Conservation (phyloP, 2,113 vertebrate genomes). For the Hippocampus zosterae region DNA sequence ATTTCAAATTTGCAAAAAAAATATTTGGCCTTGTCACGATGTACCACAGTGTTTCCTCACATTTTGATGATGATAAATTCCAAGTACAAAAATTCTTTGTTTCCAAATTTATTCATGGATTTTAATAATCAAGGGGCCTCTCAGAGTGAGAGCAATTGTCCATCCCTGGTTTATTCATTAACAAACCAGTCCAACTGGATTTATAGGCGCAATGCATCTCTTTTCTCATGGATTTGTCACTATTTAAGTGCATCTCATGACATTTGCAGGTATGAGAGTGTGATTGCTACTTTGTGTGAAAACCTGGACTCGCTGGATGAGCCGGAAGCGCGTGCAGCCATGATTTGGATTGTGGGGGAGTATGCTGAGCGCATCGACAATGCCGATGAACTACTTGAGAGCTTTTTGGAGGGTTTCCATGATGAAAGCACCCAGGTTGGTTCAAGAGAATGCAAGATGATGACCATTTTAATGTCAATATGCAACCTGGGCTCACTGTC, state of each 20-base stretch:
- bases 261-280: slow-evolving; percentile 86
- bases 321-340: slow-evolving; percentile 91
- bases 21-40: no score
- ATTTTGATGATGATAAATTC: no score
- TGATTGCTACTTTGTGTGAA: slow-evolving; percentile 94
- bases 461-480: slow-evolving; percentile 12
- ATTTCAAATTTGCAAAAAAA: no score
- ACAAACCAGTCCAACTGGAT: no score
- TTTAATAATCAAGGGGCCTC: no score
- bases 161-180: no score
- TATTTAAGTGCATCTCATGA: not conserved
- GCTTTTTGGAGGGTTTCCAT: slow-evolving; percentile 95
- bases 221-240: not conserved
- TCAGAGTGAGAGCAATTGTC: no score
- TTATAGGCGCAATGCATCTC: not conserved
- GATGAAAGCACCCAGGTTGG: slow-evolving; percentile 96
- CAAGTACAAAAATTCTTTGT: no score
- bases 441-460: not conserved
- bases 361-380: slow-evolving; percentile 94
- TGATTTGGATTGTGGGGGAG: slow-evolving; percentile 98
- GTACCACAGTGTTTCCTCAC: no score
- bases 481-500: not conserved
- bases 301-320: slow-evolving; percentile 95
- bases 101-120: no score
- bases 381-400: slow-evolving; percentile 90